Base-by-base conservation (phyloP, 2,888 invertebrate genomes). In the Clistopyga incitator region DNA sequence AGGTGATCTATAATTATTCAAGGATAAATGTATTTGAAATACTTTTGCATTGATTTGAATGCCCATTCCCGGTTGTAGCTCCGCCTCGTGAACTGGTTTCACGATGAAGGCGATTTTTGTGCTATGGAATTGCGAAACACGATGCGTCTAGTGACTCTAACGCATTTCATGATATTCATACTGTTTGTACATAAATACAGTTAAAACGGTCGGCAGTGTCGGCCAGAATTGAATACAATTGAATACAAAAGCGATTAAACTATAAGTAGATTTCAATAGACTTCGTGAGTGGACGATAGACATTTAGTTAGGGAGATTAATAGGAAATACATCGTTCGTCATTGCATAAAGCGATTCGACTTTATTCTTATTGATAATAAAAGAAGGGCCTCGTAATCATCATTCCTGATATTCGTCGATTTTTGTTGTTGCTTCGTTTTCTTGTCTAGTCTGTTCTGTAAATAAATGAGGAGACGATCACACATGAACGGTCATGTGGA, bases 391-490 rank as follows among this genome's bases (percentile, higher is more conserved):
- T 82, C 75, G 13, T 47, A 59, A 70, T 18, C 29, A 75, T 70
- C 78, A 78, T 82, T 82, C 78, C 82, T 10, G 47, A 67, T 81
- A 59, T 67, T 59, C 20, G 65, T 77, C 52, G 52, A 34, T 38
- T 42, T 64, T 64, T 34, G 52, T 72, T 61, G 42, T 34, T 61
- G 18, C 34, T 56, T 72, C 29, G 56, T 84, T 79, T 70, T 56
- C 61, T 80, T 70, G 82, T 82, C 85, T 85, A 85, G 85, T 85
- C 82, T 65, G 18, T 65, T 56, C 20, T 68, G 80, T 56, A 56
- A 65, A 78, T 82, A 81, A 67, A 81, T 50, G 25, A 76, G 59
- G 45, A 42, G 54, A 77, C 61, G 52, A 68, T 77, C 29, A 42
- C 20, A 54, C 42, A 23, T 54, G 52, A 81, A 64, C 23, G 54